Conservation (phyloP, 2,797 vertebrate species). For the Xiphorhynchus erythropygius region DNA sequence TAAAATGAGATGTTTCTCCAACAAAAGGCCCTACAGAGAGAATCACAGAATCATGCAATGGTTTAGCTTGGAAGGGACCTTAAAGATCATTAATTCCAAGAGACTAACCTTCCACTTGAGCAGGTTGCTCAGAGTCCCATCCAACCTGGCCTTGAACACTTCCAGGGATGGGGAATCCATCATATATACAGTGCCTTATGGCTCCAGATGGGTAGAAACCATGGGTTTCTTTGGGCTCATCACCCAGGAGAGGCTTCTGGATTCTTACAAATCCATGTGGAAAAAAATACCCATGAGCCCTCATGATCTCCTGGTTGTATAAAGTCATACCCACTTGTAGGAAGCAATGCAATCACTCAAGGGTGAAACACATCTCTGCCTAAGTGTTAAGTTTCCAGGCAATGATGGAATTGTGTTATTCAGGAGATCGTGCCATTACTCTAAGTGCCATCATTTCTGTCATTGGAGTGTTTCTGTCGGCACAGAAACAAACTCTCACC, state of each 20-base stretch:
- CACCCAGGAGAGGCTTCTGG: not conserved
- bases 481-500: not conserved
- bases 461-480: not conserved
- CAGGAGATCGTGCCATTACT: not conserved
- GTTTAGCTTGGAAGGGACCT: not conserved
- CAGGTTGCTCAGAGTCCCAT: not conserved
- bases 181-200: not conserved
- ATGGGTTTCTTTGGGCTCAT: not conserved
- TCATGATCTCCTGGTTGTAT: not conserved
- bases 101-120: not conserved
- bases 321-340: not conserved
- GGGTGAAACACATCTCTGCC: not conserved
- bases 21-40: not conserved
- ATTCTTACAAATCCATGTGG: not conserved
- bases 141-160: not conserved
- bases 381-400: not conserved
- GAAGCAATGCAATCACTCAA: not conserved
- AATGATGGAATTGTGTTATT: slow-evolving; percentile 14
- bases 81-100: not conserved
- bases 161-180: not conserved
- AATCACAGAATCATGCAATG: not conserved
- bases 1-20: not conserved
- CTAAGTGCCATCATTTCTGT: not conserved
- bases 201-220: not conserved
- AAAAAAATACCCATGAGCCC: not conserved